Conservation (phyloP, 2,888 invertebrate genomes). For the Drosophila nr. fundita region DNA sequence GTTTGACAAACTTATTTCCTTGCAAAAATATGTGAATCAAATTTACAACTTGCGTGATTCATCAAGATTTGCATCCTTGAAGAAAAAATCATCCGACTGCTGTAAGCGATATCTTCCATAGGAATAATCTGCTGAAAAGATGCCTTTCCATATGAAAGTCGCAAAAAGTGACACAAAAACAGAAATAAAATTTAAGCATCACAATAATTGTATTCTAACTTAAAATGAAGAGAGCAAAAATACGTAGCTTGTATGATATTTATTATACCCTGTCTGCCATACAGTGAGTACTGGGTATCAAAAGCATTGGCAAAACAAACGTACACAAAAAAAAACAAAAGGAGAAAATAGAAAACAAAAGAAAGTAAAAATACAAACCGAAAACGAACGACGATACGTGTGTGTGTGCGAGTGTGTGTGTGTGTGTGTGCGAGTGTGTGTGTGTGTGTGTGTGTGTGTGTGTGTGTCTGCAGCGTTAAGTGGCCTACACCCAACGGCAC, state of each 20-base stretch:
- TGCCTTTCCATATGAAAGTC: not conserved
- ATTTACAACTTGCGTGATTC: not conserved
- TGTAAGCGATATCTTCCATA: not conserved
- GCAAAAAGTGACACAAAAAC: not conserved
- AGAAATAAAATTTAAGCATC: not conserved
- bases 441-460: slow-evolving; percentile 2
- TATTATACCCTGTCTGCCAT: too few species aligned
- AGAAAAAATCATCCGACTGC: not conserved
- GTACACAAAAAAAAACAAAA: slow-evolving; percentile 4
- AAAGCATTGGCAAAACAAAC: slow-evolving; percentile 20
- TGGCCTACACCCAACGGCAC: slow-evolving; percentile 61
- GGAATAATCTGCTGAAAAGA: not conserved
- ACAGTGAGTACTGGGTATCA: slow-evolving; percentile 25
- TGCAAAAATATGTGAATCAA: not conserved
- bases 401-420: not conserved
- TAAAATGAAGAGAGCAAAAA: not conserved
- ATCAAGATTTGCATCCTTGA: not conserved
- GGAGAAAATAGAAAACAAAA: slow-evolving; percentile 14
- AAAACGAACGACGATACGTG: slow-evolving; percentile 29
- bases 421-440: slow-evolving; percentile 1
- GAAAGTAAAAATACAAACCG: slow-evolving; percentile 24
- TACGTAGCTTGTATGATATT: not conserved
- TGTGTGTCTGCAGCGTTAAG: slow-evolving; percentile 51
- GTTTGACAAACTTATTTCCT: not conserved
- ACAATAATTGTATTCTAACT: not conserved